phyloP scores from a whole-genome alignment of 1,140 invertebrate species.

The Pachypeltis micranthus region DNA sequence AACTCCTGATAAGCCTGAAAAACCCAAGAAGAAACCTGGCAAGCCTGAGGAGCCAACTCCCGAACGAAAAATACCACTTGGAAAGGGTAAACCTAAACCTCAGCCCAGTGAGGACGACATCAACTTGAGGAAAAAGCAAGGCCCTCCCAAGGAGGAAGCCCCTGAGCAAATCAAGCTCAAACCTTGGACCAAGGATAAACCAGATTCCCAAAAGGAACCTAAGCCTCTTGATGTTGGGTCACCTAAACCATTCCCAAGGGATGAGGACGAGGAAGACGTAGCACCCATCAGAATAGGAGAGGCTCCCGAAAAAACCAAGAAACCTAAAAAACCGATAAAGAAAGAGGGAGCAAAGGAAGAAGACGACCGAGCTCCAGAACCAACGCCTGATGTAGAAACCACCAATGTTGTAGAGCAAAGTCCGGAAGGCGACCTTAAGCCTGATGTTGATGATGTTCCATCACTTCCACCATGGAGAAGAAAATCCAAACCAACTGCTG shows the following conservation, averaged over 20 bases:
- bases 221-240: constrained; percentile 21
- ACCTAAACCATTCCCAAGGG: constrained; percentile 33
- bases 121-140: constrained; percentile 36
- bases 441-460: constrained; percentile 16
- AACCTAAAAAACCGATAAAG: too few species aligned
- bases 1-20: constrained; percentile 27
- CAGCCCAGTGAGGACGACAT: constrained; percentile 33
- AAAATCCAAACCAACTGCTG: constrained; percentile 14
- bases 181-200: constrained; percentile 26
- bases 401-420: too few species aligned
- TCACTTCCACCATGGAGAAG: constrained; percentile 13
- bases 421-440: too few species aligned
- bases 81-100: constrained; percentile 33
- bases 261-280: constrained; percentile 30
- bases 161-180: constrained; percentile 29
- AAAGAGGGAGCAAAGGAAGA: constrained; percentile 35
- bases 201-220: constrained; percentile 25
- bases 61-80: constrained; percentile 35
- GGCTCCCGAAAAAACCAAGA: constrained; percentile 18
- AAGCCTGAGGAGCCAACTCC: constrained; percentile 29
- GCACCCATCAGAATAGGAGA: not conserved
- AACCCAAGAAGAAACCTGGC: constrained; percentile 23
- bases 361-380: constrained; percentile 33
- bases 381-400: constrained; percentile 32
- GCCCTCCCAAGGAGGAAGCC: constrained; percentile 29